These are phyloP conservation scores for Tangara arthus DNA, from an alignment of 2,797 vertebrate species.

Conservation along the genomic window DNA sequence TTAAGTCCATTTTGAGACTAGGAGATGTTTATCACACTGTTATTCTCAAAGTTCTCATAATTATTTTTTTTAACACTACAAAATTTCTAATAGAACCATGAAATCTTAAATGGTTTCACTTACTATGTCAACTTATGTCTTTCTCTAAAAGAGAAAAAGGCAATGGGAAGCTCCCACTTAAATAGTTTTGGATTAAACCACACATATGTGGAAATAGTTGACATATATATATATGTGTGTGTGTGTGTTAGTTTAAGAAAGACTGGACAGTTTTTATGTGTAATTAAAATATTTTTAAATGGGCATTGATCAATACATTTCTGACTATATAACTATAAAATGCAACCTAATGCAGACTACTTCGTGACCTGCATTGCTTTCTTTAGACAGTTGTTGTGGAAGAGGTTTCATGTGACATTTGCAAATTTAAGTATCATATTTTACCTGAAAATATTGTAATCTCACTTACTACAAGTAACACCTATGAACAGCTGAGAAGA, in stretches of 20 bases:
- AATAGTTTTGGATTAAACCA: not conserved
- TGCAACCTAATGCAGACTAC: not conserved
- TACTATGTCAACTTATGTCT: not conserved
- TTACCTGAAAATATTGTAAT: not conserved
- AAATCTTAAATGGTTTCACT: not conserved
- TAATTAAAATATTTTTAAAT: not conserved
- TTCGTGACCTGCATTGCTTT: not conserved
- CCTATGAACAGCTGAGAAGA: not conserved
- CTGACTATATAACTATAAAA: not conserved
- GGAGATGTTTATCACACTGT: not conserved
- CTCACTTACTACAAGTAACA: not conserved
- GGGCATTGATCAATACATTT: not conserved
- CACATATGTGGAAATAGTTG: not conserved
- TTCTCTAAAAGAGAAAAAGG: not conserved
- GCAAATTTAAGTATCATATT: not conserved
- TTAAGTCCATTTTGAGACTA: not conserved
- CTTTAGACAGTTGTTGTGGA: not conserved
- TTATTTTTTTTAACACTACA: not conserved
- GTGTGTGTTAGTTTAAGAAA: not conserved
- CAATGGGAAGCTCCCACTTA: not conserved
- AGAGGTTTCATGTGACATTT: not conserved
- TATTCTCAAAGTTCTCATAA: not conserved
- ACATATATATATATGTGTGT: not conserved
- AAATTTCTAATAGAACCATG: not conserved
- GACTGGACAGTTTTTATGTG: not conserved